Percentiles rank a stretch among this genome's conserved stretches.
These are phyloP conservation scores for Delichon dasypus DNA, from an alignment of 2,797 vertebrate species.

Conservation along the genomic window DNA sequence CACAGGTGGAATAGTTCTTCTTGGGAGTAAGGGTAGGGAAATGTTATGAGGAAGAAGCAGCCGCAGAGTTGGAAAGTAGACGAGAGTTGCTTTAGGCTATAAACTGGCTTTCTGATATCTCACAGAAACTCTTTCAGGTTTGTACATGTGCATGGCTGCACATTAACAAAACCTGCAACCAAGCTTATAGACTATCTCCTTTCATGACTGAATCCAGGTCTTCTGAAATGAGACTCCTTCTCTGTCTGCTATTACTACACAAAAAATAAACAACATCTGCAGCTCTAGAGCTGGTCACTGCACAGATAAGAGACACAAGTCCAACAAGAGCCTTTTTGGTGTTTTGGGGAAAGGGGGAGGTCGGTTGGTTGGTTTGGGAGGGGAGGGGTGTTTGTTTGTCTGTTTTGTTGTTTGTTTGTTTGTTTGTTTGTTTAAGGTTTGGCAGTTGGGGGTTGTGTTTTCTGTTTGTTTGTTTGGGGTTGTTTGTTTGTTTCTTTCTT, in stretches of 20 bases:
- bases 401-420: too few relatives aligned
- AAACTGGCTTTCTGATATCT: neutral
- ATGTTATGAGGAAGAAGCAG: neutral
- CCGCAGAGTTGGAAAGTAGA: neutral
- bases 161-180: neutral
- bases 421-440: neutral
- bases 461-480: neutral
- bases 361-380: neutral
- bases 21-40: neutral
- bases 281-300: neutral
- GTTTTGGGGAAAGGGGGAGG: neutral
- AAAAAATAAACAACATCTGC: neutral
- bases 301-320: neutral
- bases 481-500: too few relatives aligned
- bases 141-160: neutral
- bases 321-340: neutral
- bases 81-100: neutral
- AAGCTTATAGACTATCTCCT: neutral
- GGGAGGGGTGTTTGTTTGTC: neutral
- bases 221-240: neutral
- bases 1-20: neutral
- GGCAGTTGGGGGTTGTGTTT: neutral
- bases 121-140: neutral
- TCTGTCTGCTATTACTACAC: rapidly evolving
- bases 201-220: neutral